Evolutionary conservation across 2,797 vertebrate genomes (phyloP).

Genomic region (Remorina albescens): DNA sequence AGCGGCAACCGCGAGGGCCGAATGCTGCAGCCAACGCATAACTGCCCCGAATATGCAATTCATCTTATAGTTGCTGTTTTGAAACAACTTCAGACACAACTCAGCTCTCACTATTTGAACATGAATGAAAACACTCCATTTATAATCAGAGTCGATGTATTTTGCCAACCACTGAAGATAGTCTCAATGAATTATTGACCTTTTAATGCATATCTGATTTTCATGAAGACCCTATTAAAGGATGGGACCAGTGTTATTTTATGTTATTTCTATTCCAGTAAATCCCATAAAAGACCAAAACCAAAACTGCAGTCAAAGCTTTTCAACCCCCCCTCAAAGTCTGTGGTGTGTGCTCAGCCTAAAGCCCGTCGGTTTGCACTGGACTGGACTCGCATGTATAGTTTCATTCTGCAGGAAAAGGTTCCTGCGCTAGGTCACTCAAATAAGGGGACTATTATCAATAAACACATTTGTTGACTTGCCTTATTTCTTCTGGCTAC

Average conservation of each 20-base stretch:
- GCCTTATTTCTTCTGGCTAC: no score
- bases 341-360: no score
- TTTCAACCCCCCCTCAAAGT: neutral
- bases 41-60: no score
- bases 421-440: neutral
- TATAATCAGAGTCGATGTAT: no score
- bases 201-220: neutral
- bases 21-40: no score
- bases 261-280: neutral
- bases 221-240: neutral
- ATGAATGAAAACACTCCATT: no score
- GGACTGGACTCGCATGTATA: neutral
- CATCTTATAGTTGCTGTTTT: no score
- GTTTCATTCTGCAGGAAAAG: neutral
- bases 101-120: no score
- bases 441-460: no score
- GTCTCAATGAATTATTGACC: neutral
- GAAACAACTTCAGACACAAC: no score
- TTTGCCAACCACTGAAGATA: neutral
- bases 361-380: neutral
- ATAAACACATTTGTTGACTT: no score
- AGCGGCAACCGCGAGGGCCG: no score
- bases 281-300: slow-evolving; percentile 2
- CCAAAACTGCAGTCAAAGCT: neutral
- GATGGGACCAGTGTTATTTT: neutral